Evolutionary conservation across 2,888 invertebrate genomes (phyloP), one percentile per base, ranked within the genome.

Genomic region (Nemotelus pantherinus): DNA sequence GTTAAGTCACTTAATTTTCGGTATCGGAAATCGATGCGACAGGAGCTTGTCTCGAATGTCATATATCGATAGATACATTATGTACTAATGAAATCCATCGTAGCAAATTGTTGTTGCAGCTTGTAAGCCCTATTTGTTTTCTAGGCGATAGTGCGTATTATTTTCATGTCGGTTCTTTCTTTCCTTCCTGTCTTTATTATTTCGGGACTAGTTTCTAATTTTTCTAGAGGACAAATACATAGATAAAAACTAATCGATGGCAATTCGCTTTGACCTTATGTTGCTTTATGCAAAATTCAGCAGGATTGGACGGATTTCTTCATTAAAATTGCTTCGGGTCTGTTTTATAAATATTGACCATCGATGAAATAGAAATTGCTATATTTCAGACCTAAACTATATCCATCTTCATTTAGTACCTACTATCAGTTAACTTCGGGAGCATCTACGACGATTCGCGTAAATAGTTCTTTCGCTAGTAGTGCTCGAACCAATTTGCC

Each of bases 141-240:
- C 47, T 48, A 63, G 48, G 63, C 48, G 41, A 63, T 41, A 48
- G 48, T 7, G 10, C 25, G 6, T 50, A 10, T 72, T 57, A 45
- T 55, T 71, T 71, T 58, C 53, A 60, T 72, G 47, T 65, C 65
- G 57, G 41, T 74, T 41, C 47, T 74, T 74, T 72, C 72, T 58
- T 58, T 60, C 39, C 55, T 74, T 74, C 60, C 25, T 25, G 25
- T 25, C 25, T 25, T 25, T 25, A 25, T 25, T 25, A 25, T 25
- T 25, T 25, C 74, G 74, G 60, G 63, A 74, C 60, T 74, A 60
- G 43, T 58, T 60, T 74, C 25, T 74, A 60, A 63, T 48, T 7
- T 25, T 53, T 70, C 25, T 25, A 53, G 50, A 70, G 44, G 47
- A 47, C 41, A 3, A 25, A 58, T 25, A 58, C 25, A 25, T 25